phyloP scores from a whole-genome alignment of 1,140 invertebrate genomes.

The Drosophila subpulchrella region DNA sequence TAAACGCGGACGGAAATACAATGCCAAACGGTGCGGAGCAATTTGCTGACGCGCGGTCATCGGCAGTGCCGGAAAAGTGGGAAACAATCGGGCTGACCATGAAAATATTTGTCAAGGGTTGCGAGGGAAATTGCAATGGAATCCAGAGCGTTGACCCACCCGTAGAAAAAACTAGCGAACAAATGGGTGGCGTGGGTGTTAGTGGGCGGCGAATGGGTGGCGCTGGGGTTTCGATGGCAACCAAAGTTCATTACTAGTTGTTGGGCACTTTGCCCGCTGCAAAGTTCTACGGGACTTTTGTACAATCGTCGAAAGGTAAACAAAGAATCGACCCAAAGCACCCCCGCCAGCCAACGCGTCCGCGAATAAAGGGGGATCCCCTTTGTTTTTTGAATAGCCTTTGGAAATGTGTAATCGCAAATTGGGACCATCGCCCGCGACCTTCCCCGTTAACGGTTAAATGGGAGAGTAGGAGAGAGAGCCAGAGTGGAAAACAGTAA shows the following conservation, averaged over 20 bases:
- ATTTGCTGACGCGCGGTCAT: slow-evolving; percentile 16
- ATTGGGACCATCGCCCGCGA: slow-evolving; percentile 34
- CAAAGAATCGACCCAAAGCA: slow-evolving; percentile 64
- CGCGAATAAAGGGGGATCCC: slow-evolving; percentile 8
- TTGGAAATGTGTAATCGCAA: slow-evolving; percentile 49
- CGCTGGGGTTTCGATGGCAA: slow-evolving; percentile 29
- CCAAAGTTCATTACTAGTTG: slow-evolving; percentile 64
- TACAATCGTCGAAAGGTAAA: slow-evolving; percentile 67
- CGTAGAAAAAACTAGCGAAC: slow-evolving; percentile 17
- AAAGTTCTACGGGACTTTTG: slow-evolving; percentile 34
- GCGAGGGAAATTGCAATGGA: slow-evolving; percentile 29
- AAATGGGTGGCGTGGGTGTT: not conserved
- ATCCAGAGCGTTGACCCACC: slow-evolving; percentile 44
- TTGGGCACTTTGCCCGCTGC: slow-evolving; percentile 24
- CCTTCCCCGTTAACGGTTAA: slow-evolving; percentile 31
- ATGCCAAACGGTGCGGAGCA: slow-evolving; percentile 1
- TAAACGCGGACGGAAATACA: slow-evolving; percentile 9
- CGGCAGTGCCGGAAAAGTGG: slow-evolving; percentile 8
- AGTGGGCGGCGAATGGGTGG: not conserved
- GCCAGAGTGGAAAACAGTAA: slow-evolving; percentile 37
- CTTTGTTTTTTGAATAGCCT: slow-evolving; percentile 54
- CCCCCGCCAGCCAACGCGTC: not conserved
- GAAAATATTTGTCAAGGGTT: slow-evolving; percentile 41
- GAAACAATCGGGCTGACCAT: slow-evolving; percentile 37
- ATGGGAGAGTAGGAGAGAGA: slow-evolving; percentile 20